Percentiles rank a stretch among this genome's conserved stretches.
These are phyloP conservation scores for Aselliscus stoliczkanus DNA, from an alignment of 2,797 vertebrate genomes.

Conservation along the genomic window DNA sequence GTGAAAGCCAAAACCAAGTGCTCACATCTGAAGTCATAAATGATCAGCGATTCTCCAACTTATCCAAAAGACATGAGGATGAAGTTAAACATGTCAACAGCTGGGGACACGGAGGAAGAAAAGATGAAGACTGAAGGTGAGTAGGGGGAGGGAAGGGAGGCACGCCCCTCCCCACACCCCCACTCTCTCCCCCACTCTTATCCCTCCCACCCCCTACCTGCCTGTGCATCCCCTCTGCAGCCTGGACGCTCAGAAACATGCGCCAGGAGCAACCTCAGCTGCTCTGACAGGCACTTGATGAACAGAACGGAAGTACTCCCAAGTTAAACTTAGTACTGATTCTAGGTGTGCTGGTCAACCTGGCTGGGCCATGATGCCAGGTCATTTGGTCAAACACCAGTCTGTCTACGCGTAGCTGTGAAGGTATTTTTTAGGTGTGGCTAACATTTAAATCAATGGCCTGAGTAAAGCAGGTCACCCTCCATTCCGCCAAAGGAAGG, in stretches of 20 bases:
- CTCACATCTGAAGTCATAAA: slow-evolving; percentile 47
- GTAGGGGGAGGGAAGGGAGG: background rate
- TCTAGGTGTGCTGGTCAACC: background rate
- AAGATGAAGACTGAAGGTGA: background rate
- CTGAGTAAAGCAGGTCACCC: background rate
- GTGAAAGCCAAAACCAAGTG: slow-evolving; percentile 70
- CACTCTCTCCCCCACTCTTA: too few relatives aligned
- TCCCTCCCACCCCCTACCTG: background rate
- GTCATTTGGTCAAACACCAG: background rate
- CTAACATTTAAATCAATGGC: background rate
- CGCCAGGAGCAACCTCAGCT: fast-evolving
- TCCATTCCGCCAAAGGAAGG: background rate
- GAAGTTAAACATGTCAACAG: background rate
- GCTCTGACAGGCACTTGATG: fast-evolving
- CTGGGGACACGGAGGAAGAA: background rate
- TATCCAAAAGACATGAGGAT: background rate
- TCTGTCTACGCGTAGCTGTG: background rate
- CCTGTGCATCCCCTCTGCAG: fast-evolving
- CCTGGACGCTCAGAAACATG: background rate
- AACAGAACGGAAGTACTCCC: fast-evolving
- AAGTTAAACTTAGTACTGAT: background rate
- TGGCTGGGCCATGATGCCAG: too few relatives aligned
- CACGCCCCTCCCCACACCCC: background rate
- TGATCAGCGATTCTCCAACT: slow-evolving; percentile 49
- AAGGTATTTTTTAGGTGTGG: background rate